A percentile compares a stretch with the other conserved stretches of the same genome.
phyloP scores from a whole-genome alignment of 1,140 invertebrate genomes.

The Frieseomelitta varia region DNA sequence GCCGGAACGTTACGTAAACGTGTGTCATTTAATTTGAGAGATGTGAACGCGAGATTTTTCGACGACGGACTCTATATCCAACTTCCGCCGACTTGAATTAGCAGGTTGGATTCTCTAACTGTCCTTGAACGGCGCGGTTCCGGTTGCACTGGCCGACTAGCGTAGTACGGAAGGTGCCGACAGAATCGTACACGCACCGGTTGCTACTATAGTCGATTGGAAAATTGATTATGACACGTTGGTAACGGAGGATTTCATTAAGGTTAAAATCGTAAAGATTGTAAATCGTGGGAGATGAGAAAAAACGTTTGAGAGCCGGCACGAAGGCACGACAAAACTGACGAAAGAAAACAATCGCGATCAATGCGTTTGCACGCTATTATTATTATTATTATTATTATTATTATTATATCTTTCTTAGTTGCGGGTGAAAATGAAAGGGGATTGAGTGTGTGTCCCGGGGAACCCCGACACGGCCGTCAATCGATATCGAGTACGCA shows the following conservation, averaged over 20 bases:
- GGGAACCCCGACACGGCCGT: conserved; percentile 1
- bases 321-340: background rate
- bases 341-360: background rate
- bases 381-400: conserved; percentile 17
- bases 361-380: conserved; percentile 6
- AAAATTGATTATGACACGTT: conserved; percentile 21
- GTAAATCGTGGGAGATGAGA: background rate
- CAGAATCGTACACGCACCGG: background rate
- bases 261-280: background rate
- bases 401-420: conserved; percentile 16
- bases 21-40: background rate
- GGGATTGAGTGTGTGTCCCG: conserved; percentile 8
- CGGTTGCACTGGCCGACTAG: conserved; percentile 36
- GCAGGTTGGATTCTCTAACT: conserved; percentile 6
- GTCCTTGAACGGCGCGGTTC: conserved; percentile 14
- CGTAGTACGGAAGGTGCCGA: conserved; percentile 6
- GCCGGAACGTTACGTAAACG: background rate
- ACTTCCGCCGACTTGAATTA: background rate
- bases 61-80: background rate
- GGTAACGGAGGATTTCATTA: background rate
- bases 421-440: conserved; percentile 37
- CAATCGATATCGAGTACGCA: conserved; percentile 24
- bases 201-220: background rate
- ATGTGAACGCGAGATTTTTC: background rate
- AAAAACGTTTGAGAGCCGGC: background rate